Percentiles rank a stretch among this genome's conserved stretches.
Conservation (phyloP, 2,113 vertebrate genomes). For the Calidris pygmaea region DNA sequence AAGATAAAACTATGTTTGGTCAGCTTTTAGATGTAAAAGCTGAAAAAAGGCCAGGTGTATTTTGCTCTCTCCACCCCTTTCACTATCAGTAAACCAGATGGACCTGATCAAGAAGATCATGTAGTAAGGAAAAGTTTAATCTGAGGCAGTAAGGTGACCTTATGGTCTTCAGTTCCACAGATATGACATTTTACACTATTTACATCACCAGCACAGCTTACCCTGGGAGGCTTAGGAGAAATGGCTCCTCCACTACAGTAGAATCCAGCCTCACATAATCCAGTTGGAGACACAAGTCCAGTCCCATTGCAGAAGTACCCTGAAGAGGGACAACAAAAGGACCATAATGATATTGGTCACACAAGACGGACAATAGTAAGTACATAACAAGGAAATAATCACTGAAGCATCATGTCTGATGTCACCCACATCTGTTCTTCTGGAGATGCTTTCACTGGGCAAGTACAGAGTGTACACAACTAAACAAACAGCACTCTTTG, state of each 20-base stretch:
- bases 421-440: not conserved
- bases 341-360: no score
- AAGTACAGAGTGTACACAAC: not conserved
- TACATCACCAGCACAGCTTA: not conserved
- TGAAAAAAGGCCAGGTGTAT: not conserved
- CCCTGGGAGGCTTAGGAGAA: slow-evolving; percentile 69
- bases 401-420: not conserved
- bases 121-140: not conserved
- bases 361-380: not conserved
- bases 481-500: not conserved
- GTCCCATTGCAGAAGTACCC: slow-evolving; percentile 82
- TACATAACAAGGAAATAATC: not conserved
- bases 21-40: not conserved
- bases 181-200: not conserved
- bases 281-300: slow-evolving; percentile 78
- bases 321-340: slow-evolving; percentile 60
- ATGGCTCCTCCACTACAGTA: slow-evolving; percentile 79
- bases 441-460: not conserved
- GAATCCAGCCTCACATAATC: slow-evolving; percentile 84
- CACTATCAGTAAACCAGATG: not conserved
- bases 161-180: not conserved
- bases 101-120: not conserved
- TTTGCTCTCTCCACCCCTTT: not conserved
- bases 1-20: not conserved
- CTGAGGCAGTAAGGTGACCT: not conserved